Conservation (phyloP, 2,113 vertebrate species). For the Phycodurus eques region DNA sequence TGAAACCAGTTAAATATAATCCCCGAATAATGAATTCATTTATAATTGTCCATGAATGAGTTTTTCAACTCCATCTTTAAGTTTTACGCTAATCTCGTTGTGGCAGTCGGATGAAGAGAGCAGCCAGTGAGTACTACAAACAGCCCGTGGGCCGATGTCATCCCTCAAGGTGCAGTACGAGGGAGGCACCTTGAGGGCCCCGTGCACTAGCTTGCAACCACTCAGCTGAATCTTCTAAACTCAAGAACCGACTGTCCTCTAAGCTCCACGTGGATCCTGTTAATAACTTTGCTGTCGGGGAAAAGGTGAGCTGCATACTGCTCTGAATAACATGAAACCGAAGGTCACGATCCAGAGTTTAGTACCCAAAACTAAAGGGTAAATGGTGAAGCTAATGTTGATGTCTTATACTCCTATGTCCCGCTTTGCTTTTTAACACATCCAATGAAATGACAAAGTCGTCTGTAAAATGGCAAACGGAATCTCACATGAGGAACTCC, state of each 20-base stretch:
- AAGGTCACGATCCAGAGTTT: not conserved
- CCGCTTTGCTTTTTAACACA: not conserved
- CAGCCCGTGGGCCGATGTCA: not conserved
- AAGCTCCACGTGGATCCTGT: not conserved
- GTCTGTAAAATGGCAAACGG: not conserved
- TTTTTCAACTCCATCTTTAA: not conserved
- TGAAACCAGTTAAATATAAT: not conserved
- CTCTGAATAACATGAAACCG: not conserved
- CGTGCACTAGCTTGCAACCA: not conserved
- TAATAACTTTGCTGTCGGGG: not conserved
- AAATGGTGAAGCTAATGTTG: not conserved
- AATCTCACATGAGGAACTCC: not conserved
- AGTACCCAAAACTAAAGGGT: not conserved
- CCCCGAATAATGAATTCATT: not conserved
- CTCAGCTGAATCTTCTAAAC: slow-evolving; percentile 22
- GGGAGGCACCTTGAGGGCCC: slow-evolving; percentile 6
- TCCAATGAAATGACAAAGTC: not conserved
- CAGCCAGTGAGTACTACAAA: not conserved
- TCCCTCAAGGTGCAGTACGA: slow-evolving; percentile 13
- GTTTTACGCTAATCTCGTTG: not conserved
- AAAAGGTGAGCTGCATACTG: not conserved
- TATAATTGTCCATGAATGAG: not conserved
- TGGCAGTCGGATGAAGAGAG: not conserved
- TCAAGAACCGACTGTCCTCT: slow-evolving; percentile 1
- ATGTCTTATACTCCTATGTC: not conserved